Evolutionary conservation across 2,888 invertebrate species (phyloP), one percentile per base, ranked within the genome.

Genomic region (Volucella bombylans): DNA sequence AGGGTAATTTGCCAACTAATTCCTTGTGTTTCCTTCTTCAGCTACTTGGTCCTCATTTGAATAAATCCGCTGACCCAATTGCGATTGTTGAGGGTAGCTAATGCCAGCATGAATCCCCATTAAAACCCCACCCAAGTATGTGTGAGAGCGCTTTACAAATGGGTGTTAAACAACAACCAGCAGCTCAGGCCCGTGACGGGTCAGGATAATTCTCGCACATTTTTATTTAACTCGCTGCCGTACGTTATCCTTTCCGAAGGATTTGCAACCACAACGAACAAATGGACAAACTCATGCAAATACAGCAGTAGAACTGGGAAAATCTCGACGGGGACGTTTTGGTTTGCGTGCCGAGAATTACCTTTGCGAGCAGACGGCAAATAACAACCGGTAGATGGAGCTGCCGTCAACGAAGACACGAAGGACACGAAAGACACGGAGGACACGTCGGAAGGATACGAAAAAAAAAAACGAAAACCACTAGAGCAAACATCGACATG

Each of bases 51-150:
- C 57, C 59, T 79, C 79, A 83, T 83, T 83, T 79, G 74, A 83
- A 79, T 83, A 74, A 79, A 74, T 55, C 74, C 74, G 61, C 65
- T 79, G 83, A 80, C 79, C 83, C 69, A 74, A 61, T 79, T 83
- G 83, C 43, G 47, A 83, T 65, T 81, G 64, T 74, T 82, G 65
- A 38, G 71, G 59, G 54, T 39, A 65, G 49, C 57, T 74, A 69
- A 64, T 69, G 74, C 59, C 69, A 18, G 50, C 50, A 57, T 38
- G 59, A 67, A 54, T 77, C 38, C 52, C 65, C 68, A 65, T 71
- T 59, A 67, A 71, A 41, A 38, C 39, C 18, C 10, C 41, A 12
- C 57, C 14, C 47, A 55, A 68, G 67, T 57, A 49, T 31, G 52
- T 50, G 39, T 65, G 50, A 39, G 50, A 15, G 64, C 12, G 39